Conservation (phyloP, 2,888 invertebrate genomes). For the Platycheirus albimanus region DNA sequence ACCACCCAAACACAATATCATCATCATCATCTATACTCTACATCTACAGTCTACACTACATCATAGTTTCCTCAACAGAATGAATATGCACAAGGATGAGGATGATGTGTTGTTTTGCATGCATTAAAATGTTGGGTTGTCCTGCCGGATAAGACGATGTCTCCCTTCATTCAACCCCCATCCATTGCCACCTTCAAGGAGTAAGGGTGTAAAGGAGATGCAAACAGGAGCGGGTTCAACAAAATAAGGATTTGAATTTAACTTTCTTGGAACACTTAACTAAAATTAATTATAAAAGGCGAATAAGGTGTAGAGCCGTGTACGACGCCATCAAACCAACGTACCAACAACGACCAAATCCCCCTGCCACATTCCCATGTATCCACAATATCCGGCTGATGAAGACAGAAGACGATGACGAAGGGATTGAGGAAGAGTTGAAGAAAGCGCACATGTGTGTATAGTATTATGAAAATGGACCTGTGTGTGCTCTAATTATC, state of each 20-base stretch:
- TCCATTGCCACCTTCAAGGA: conserved; percentile 25
- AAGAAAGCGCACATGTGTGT: conserved; percentile 12
- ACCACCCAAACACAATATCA: conserved; percentile 71
- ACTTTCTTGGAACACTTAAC: conserved; percentile 75
- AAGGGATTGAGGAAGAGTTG: not conserved
- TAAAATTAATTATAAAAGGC: conserved; percentile 75
- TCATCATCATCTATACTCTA: conserved; percentile 70
- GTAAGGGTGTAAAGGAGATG: conserved; percentile 22
- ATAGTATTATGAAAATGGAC: conserved; percentile 22
- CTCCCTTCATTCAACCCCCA: not conserved
- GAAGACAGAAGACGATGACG: conserved; percentile 2
- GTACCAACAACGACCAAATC: conserved; percentile 7
- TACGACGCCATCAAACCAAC: conserved; percentile 36
- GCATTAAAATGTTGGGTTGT: conserved; percentile 72
- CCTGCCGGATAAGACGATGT: conserved; percentile 66
- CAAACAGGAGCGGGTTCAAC: conserved; percentile 66
- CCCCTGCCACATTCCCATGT: too few relatives aligned
- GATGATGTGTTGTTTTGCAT: conserved; percentile 74
- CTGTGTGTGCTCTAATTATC: conserved; percentile 73
- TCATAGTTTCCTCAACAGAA: conserved; percentile 71
- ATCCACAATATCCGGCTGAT: conserved; percentile 58
- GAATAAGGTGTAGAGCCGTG: conserved; percentile 71
- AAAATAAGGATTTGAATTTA: conserved; percentile 74
- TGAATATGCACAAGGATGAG: conserved; percentile 40
- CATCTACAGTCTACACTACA: conserved; percentile 68